Evolutionary conservation across 1,140 invertebrate genomes (phyloP), one percentile per base, ranked within the genome.

Genomic region (Chelonus insularis): DNA sequence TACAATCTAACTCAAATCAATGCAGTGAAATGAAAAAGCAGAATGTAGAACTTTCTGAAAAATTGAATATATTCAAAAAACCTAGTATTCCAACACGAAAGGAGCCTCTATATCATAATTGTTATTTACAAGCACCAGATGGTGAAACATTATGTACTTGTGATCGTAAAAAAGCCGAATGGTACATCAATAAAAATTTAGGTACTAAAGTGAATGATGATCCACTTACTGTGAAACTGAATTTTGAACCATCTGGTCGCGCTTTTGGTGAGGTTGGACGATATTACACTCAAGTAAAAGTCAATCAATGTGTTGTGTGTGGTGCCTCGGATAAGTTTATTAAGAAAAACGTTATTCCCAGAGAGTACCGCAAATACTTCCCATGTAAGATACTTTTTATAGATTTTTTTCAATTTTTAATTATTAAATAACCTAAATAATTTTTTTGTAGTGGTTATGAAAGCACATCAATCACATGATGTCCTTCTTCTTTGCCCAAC

Each of bases 261-360:
- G 88, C 89, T 11, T 83, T 87, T 5, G 86, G 87, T 16, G 84
- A 88, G 60, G 86, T 88, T 14, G 88, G 87, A 41, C 83, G 84
- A 14, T 93, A 91, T 76, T 93, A 93, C 68, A 85, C 88, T 41
- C 85, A 86, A 51, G 80, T 86, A 0, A 93, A 93, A 72, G 82
- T 88, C 41, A 94, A 95, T 77, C 84, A 85, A n/a, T 95, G 93
- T 72, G 92, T 94, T 4, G 92, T 94, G 0, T 95, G 92, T 77
- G 92, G 92, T 1, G 70, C 75, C 4, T 75, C 74, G 0, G 85
- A 93, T 45, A 86, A 87, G 0, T 92, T 89, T 66, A 87, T 91
- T 32, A 81, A 90, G 2, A 94, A 74, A n/a, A 91, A 91, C 67
- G 85, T 95, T 29, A 89, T 95, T 36, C 92, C 93, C 0, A 85